phyloP scores from a whole-genome alignment of 2,797 vertebrate species.

The Gymnocypris eckloni region DNA sequence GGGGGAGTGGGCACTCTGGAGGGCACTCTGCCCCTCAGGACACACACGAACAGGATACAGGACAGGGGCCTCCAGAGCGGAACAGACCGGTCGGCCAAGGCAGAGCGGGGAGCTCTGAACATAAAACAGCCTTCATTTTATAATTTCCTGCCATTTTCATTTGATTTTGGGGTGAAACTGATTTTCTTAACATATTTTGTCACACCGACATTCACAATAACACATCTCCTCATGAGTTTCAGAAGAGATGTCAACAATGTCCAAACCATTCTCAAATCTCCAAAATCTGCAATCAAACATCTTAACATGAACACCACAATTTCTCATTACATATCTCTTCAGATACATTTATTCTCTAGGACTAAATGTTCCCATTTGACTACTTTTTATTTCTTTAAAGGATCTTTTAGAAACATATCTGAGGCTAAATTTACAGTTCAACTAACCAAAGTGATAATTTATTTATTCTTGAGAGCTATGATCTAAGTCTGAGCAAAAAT shows the following conservation, averaged over 20 bases:
- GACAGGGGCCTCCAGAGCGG: too few species aligned
- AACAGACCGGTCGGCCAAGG: too few species aligned
- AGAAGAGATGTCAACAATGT: not conserved
- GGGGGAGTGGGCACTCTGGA: too few species aligned
- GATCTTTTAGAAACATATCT: not conserved
- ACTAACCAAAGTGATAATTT: not conserved
- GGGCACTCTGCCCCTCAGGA: too few species aligned
- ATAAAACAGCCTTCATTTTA: not conserved
- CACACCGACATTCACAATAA: too few species aligned
- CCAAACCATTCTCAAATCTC: not conserved
- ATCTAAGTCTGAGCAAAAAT: not conserved
- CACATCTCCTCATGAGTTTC: not conserved
- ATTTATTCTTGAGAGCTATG: not conserved
- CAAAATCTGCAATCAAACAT: not conserved
- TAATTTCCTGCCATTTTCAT: not conserved
- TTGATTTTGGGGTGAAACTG: not conserved
- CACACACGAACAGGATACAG: too few species aligned
- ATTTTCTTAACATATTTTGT: too few species aligned
- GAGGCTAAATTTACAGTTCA: not conserved
- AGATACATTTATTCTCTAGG: not conserved
- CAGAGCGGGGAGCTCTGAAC: too few species aligned
- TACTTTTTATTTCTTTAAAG: not conserved
- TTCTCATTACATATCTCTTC: not conserved
- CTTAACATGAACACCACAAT: not conserved
- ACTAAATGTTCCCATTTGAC: not conserved